Evolutionary conservation across 2,113 vertebrate species (phyloP).

Genomic region (Eulacestoma nigropectus): DNA sequence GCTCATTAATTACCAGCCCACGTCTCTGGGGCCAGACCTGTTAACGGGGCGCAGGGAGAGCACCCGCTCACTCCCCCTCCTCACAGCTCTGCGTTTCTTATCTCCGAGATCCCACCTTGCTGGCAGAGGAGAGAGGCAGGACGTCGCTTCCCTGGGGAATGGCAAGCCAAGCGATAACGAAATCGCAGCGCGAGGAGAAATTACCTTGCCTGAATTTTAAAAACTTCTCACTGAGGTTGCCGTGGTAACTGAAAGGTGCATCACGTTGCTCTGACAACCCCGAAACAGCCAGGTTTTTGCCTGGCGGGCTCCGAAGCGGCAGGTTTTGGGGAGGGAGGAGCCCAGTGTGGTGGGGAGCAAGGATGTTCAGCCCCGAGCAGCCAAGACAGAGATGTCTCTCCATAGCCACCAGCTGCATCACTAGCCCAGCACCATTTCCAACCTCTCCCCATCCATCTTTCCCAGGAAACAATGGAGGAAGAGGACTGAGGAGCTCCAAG

Average conservation of each 20-base stretch:
- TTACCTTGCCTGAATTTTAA: slow-evolving; percentile 82
- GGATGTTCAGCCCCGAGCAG: not conserved
- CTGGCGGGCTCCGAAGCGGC: not conserved
- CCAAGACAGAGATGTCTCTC: not conserved
- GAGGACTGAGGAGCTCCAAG: not conserved
- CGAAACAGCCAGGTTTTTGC: slow-evolving; percentile 73
- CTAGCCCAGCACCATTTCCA: not conserved
- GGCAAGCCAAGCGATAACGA: slow-evolving; percentile 31
- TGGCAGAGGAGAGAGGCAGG: not conserved
- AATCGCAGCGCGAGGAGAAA: slow-evolving; percentile 53
- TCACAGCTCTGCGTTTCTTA: not conserved
- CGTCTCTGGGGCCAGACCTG: not conserved
- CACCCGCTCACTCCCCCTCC: not conserved
- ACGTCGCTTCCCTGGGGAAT: not conserved
- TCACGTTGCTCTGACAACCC: slow-evolving; percentile 78
- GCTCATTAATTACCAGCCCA: slow-evolving; percentile 1
- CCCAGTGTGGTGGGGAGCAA: not conserved
- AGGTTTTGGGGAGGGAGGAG: slow-evolving; percentile 2
- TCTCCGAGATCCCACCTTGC: slow-evolving; percentile 47
- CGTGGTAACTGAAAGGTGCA: slow-evolving; percentile 82
- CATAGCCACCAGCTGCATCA: not conserved
- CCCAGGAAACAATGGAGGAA: not conserved
- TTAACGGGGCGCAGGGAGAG: not conserved
- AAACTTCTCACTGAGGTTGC: slow-evolving; percentile 73
- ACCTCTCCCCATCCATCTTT: not conserved